Conservation (phyloP, 2,888 invertebrate species). For the Amphipoea oculea region DNA sequence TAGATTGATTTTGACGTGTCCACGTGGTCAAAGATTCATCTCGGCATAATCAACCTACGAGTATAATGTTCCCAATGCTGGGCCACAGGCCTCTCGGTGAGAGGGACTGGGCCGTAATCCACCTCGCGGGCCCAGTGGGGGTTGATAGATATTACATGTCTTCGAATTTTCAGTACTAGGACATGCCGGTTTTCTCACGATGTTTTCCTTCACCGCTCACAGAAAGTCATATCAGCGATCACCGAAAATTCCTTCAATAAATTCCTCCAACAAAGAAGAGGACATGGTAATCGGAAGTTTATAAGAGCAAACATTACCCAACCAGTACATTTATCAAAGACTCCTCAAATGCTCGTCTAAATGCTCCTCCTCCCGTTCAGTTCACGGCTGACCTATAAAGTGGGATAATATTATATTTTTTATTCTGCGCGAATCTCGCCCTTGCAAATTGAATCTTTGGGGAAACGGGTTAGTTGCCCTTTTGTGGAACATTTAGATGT, state of each 20-base stretch:
- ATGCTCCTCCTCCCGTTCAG: conserved; percentile 16
- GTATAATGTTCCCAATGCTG: too few species aligned
- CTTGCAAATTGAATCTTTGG: conserved; percentile 74
- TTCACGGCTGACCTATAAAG: conserved; percentile 59
- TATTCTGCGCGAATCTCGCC: conserved; percentile 64
- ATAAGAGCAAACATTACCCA: not conserved
- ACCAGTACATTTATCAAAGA: conserved; percentile 41
- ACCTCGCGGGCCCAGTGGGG: too few species aligned
- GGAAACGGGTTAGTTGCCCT: conserved; percentile 66
- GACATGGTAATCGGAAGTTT: conserved; percentile 21
- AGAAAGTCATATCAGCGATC: not conserved
- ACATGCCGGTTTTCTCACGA: too few species aligned
- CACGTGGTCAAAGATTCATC: too few species aligned
- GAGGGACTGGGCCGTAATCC: too few species aligned
- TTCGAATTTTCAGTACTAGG: too few species aligned
- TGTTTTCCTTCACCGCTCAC: not conserved
- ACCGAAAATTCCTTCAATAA: not conserved
- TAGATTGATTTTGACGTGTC: not conserved
- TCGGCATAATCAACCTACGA: not conserved
- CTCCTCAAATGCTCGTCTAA: conserved; percentile 29
- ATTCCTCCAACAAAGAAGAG: not conserved
- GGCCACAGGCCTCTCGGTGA: too few species aligned
- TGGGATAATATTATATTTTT: conserved; percentile 67
- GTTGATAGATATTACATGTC: too few species aligned
- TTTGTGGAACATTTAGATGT: conserved; percentile 57